Percentiles rank a stretch among this genome's conserved stretches.
Evolutionary conservation across 2,888 invertebrate species (phyloP).

Genomic region (Strigamia crassipes): DNA sequence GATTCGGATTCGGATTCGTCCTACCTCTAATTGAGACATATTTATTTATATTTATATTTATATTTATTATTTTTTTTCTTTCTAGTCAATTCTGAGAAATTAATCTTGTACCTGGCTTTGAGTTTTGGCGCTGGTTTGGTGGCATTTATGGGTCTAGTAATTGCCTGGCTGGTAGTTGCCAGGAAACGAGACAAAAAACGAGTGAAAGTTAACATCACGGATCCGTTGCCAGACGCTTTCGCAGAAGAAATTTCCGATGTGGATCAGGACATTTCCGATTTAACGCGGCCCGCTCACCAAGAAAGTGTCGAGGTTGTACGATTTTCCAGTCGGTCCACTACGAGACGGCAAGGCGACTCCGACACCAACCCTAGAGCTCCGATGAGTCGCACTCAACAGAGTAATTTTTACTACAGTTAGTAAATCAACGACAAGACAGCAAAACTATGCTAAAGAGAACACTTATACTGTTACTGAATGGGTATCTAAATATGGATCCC

Average conservation of each 20-base stretch:
- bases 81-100: constrained; percentile 76
- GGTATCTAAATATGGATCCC: not conserved
- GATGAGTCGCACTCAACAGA: constrained; percentile 51
- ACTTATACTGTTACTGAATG: not conserved
- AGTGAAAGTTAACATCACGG: constrained; percentile 64
- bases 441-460: not conserved
- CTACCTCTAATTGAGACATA: too few relatives aligned
- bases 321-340: constrained; percentile 52
- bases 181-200: constrained; percentile 67
- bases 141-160: constrained; percentile 72
- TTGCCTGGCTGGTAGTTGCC: constrained; percentile 72
- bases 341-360: constrained; percentile 54
- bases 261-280: constrained; percentile 73
- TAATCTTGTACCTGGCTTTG: constrained; percentile 81
- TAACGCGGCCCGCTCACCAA: constrained; percentile 68
- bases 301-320: constrained; percentile 53
- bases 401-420: constrained; percentile 54
- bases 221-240: constrained; percentile 79
- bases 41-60: too few relatives aligned
- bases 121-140: constrained; percentile 74
- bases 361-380: constrained; percentile 61
- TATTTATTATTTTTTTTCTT: constrained; percentile 43
- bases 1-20: too few relatives aligned
- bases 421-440: not conserved
- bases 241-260: constrained; percentile 85